Evolutionary conservation across 2,888 invertebrate species (phyloP), one percentile per base, ranked within the genome.

Genomic region (Callimorpha dominula): DNA sequence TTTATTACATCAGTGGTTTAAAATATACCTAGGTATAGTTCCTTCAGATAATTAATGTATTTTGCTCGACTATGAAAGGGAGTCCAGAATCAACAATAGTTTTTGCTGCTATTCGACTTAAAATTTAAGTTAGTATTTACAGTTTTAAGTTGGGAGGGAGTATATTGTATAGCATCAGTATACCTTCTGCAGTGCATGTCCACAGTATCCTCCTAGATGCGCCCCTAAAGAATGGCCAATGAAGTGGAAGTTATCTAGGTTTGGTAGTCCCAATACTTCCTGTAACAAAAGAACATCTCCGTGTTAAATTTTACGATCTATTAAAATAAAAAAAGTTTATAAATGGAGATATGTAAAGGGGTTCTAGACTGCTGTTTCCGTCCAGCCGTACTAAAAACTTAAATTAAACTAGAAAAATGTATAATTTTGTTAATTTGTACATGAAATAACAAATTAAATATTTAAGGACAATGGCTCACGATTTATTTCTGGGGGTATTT

Each of bases 191-290:
- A 98, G 90, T 43, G 97, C 96, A 81, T 97, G 97, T 0, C 99
- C 99, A n/a, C 98, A 96, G 88, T 98, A 98, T 3, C 98, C 98
- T 17, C 97, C 97, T 50, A 98, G 94, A 93, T 99, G 99, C 0
- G 98, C 97, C 0, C 99, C 98, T 71, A 98, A 91, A 2, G 98
- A 98, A 91, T 98, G 98, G 0, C 99, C 99, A 78, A 99, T 98
- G 75, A 97, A 96, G 88, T 99, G 98, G 70, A 98, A 97, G 76
- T 97, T 97, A 74, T 97, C 96, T 78, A 97, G 85, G 86, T 96
- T 94, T 15, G 93, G 87, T 78, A 97, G 86, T 0, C 94, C 94
- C 20, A 97, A 88, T 57, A 96, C 94, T 76, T 96, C 95, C 96
- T 97, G 91, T 60, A 93, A 92, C 71, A 65, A 68, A 81, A 76